Percentiles rank a stretch among this genome's conserved stretches.
phyloP scores from a whole-genome alignment of 2,797 vertebrate genomes.

The Miichthys miiuy region DNA sequence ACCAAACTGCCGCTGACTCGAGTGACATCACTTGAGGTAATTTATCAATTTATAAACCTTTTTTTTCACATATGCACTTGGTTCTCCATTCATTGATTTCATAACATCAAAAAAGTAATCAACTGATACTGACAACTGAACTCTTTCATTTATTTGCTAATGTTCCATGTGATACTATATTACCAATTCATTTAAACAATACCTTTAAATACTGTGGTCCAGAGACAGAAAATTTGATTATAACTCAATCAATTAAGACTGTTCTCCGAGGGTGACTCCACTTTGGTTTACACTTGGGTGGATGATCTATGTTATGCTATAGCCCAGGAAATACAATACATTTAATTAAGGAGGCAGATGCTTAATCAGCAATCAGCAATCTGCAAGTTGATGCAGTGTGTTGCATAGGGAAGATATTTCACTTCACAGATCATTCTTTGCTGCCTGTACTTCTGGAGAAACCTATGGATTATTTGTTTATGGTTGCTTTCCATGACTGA shows the following conservation, averaged over 20 bases:
- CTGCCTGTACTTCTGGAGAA: slow-evolving; percentile 1
- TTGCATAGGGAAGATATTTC: background rate
- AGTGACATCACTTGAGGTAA: background rate
- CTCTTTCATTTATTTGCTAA: background rate
- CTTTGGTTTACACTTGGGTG: background rate
- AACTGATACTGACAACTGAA: background rate
- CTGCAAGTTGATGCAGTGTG: background rate
- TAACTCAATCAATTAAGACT: too few species aligned
- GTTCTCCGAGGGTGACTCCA: too few species aligned
- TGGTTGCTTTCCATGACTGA: slow-evolving; percentile 14
- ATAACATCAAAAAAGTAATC: background rate
- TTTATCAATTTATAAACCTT: background rate
- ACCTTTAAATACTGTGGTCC: too few species aligned
- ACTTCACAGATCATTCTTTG: background rate
- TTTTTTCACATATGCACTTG: too few species aligned
- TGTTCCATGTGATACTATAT: background rate
- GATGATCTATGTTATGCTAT: background rate
- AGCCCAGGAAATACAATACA: background rate
- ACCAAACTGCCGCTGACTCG: background rate
- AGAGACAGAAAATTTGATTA: too few species aligned
- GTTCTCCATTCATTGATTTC: too few species aligned
- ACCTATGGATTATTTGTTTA: slow-evolving; percentile 17
- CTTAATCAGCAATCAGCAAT: background rate
- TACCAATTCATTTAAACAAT: too few species aligned
- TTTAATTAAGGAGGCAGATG: background rate